Evolutionary conservation across 2,797 vertebrate species (phyloP), one percentile per base, ranked within the genome.

Genomic region (Lithobates pipiens): DNA sequence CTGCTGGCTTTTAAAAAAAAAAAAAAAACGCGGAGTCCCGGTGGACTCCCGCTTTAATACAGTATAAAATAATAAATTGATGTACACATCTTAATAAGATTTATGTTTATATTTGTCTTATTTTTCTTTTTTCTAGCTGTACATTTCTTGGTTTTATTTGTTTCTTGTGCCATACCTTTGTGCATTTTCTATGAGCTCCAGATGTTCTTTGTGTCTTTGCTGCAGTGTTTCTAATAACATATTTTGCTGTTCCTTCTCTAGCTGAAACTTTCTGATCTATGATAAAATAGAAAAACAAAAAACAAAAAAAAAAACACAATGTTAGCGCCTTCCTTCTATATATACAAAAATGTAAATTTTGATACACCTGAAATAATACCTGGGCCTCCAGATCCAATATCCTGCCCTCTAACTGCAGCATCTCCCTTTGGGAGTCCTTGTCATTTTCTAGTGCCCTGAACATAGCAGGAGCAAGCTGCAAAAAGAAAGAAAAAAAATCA

Each of bases 301-400:
- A 39, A 39, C 1, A 39, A 2, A 65, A 10, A 39, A 39, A 9
- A 39, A 39, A 9, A 39, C 7, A 39, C 39, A 39, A 61, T 44
- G 34, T 6, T 61, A 39, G 1, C n/a, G 23, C 5, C 16, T 18
- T 54, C 13, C 13, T 50, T 50, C 13, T 65, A 65, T 10, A 65
- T 21, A 61, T 21, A 61, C 23, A 61, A n/a, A 65, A 65, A 65
- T 25, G 3, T 23, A 1, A 69, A 16, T 44, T 68, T 78, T 39
- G 5, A 39, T 77, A 23, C 3, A n/a, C 11, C 11, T 65, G 8
- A 9, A 54, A 36, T 27, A 29, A 89, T 82, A 99, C 97, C 96
- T 97, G 95, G 88, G 93, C 93, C 90, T 97, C 95, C 89, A 97
- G 91, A 90, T 99, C 95, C 4, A 92, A 89, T 85, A 97, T 85